Evolutionary conservation across 2,888 invertebrate species (phyloP).

Genomic region (Coecobrya sp.): DNA sequence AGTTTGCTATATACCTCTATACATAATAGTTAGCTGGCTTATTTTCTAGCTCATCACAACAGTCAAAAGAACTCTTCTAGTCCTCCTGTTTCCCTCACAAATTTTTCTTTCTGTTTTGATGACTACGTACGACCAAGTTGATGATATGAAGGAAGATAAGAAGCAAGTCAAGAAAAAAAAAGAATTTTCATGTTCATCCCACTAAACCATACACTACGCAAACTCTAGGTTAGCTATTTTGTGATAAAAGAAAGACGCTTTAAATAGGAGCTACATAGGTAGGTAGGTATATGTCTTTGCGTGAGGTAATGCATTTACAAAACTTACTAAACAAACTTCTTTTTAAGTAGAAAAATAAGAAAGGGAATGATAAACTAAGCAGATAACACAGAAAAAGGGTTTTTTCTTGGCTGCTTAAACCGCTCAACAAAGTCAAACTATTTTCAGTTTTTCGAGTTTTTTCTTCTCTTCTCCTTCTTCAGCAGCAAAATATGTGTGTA

Average conservation of each 20-base stretch:
- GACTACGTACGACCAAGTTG: slow-evolving; percentile 13
- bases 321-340: slow-evolving; percentile 7
- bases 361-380: slow-evolving; percentile 28
- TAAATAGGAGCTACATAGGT: background rate
- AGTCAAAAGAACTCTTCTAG: background rate
- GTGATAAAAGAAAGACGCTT: background rate
- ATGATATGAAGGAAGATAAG: slow-evolving; percentile 58
- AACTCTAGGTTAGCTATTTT: background rate
- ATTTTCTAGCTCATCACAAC: background rate
- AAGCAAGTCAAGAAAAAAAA: slow-evolving; percentile 23
- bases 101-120: slow-evolving; percentile 35
- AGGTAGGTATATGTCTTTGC: slow-evolving; percentile 17
- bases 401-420: slow-evolving; percentile 8
- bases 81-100: background rate
- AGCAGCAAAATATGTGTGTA: slow-evolving; percentile 14
- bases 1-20: too few relatives aligned
- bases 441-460: slow-evolving; percentile 38
- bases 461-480: slow-evolving; percentile 27
- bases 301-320: slow-evolving; percentile 44
- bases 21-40: background rate
- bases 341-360: slow-evolving; percentile 46
- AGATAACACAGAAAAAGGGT: slow-evolving; percentile 39
- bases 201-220: background rate
- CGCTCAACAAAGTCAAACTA: slow-evolving; percentile 49
- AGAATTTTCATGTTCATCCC: slow-evolving; percentile 22